A percentile compares a stretch with the other conserved stretches of the same genome.
These are phyloP conservation scores for Isurus oxyrinchus DNA, from an alignment of 2,113 vertebrate genomes.

Conservation along the genomic window DNA sequence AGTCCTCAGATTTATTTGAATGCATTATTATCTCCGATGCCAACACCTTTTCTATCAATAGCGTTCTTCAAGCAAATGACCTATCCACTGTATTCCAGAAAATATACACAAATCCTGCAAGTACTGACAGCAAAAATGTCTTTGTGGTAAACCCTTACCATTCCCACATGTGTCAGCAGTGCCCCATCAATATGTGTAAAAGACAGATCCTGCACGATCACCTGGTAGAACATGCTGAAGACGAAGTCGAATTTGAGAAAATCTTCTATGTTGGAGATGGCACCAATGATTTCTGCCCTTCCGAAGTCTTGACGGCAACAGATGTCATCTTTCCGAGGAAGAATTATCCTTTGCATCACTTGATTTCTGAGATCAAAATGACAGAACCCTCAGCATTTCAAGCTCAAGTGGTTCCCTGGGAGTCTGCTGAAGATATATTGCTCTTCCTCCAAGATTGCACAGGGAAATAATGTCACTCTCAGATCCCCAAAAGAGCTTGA, in stretches of 20 bases:
- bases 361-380: constrained; percentile 73
- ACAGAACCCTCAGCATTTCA: constrained; percentile 68
- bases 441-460: constrained; percentile 64
- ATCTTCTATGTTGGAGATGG: constrained; percentile 89
- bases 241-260: constrained; percentile 71
- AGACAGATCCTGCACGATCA: constrained; percentile 76
- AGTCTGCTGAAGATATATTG: constrained; percentile 67
- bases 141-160: constrained; percentile 82
- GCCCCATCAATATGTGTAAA: constrained; percentile 94
- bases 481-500: background rate
- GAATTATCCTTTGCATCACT: constrained; percentile 83
- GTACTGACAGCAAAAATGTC: constrained; percentile 70
- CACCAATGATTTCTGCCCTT: constrained; percentile 93
- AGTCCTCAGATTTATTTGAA: constrained; percentile 73
- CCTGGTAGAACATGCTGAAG: constrained; percentile 65
- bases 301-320: constrained; percentile 55
- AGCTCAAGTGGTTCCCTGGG: constrained; percentile 82
- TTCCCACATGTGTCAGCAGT: constrained; percentile 75
- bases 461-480: background rate
- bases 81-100: constrained; percentile 70
- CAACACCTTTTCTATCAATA: constrained; percentile 83
- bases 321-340: constrained; percentile 80
- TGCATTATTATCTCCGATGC: constrained; percentile 84
- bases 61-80: constrained; percentile 66
- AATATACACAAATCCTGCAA: constrained; percentile 80